phyloP scores from a whole-genome alignment of 2,888 invertebrate species.

The Papilio demoleus region DNA sequence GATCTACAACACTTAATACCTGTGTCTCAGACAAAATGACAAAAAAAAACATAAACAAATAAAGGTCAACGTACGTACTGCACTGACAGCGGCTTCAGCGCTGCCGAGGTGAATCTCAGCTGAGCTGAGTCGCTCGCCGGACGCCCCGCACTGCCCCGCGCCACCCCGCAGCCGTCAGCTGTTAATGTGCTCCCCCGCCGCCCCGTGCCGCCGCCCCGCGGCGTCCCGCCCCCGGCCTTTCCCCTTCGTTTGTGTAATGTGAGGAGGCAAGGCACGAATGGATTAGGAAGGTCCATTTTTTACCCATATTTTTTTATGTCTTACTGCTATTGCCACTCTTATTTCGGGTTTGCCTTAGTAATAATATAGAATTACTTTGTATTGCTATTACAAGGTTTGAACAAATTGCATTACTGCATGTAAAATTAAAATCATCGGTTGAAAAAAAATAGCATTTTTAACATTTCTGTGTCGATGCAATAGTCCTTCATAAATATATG shows the following conservation, averaged over 20 bases:
- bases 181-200: constrained; percentile 73
- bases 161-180: constrained; percentile 75
- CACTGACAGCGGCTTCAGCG: constrained; percentile 69
- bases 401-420: constrained; percentile 1
- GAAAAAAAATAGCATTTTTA: neutral
- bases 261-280: constrained; percentile 71
- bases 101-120: constrained; percentile 63
- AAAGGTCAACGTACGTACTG: constrained; percentile 74
- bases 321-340: constrained; percentile 14
- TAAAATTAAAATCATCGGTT: neutral
- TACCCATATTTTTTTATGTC: constrained; percentile 7
- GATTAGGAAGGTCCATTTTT: constrained; percentile 50
- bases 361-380: constrained; percentile 14
- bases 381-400: constrained; percentile 30
- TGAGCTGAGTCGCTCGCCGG: constrained; percentile 62
- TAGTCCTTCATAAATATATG: constrained; percentile 38
- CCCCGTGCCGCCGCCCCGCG: constrained; percentile 52
- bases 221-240: constrained; percentile 72
- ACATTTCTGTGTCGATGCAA: constrained; percentile 25
- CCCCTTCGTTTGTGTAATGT: constrained; percentile 83
- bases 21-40: constrained; percentile 40
- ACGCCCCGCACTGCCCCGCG: constrained; percentile 45
- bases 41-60: constrained; percentile 69
- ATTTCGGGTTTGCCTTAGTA: constrained; percentile 30
- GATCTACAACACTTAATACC: constrained; percentile 33